phyloP scores from a whole-genome alignment of 2,113 vertebrate genomes.

The Perca fluviatilis region DNA sequence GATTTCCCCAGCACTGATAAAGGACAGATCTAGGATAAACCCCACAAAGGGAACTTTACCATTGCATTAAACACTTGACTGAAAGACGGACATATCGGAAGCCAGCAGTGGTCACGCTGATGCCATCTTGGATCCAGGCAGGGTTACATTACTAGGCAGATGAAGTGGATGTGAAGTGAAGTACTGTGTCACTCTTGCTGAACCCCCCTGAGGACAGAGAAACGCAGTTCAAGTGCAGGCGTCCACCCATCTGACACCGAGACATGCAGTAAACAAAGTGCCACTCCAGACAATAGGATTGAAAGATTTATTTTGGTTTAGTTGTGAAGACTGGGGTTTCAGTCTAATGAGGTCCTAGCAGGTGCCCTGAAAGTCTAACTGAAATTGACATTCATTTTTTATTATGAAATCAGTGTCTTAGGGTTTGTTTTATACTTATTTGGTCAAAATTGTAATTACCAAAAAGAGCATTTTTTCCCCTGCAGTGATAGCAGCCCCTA shows the following conservation, averaged over 20 bases:
- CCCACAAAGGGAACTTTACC: slow-evolving; percentile 38
- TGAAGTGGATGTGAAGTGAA: slow-evolving; percentile 80
- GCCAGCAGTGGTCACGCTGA: slow-evolving; percentile 62
- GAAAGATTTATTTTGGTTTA: background rate
- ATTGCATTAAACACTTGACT: slow-evolving; percentile 42
- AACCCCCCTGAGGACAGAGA: slow-evolving; percentile 44
- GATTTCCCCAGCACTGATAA: background rate
- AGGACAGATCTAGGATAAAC: slow-evolving; percentile 26
- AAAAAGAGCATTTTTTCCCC: background rate
- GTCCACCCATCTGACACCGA: slow-evolving; percentile 52
- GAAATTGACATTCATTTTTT: background rate
- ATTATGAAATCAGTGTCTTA: background rate
- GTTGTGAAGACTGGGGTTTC: background rate
- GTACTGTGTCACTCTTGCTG: slow-evolving; percentile 62
- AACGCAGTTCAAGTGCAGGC: slow-evolving; percentile 70
- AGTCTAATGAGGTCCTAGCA: background rate
- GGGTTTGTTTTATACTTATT: background rate
- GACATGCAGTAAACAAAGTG: slow-evolving; percentile 39
- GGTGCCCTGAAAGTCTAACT: background rate
- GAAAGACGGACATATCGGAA: slow-evolving; percentile 54
- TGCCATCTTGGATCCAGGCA: slow-evolving; percentile 71
- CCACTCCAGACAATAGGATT: background rate
- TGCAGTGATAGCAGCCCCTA: background rate
- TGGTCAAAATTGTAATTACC: background rate
- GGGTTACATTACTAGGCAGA: slow-evolving; percentile 51